These are phyloP conservation scores for Rhopalosiphum padi DNA, from an alignment of 1,140 invertebrate genomes.

Conservation along the genomic window DNA sequence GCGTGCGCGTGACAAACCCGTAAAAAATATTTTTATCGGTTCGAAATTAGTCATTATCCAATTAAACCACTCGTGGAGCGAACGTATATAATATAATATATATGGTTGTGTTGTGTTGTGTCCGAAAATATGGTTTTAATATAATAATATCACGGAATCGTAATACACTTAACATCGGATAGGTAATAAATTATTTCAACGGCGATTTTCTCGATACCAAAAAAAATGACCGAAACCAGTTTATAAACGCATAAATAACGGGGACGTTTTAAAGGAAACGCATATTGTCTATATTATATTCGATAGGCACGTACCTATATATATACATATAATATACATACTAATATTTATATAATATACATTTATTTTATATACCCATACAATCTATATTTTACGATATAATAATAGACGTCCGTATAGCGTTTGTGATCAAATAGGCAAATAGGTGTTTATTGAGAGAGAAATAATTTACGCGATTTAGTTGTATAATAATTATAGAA, in stretches of 20 bases:
- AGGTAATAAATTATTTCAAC: constrained; percentile 46
- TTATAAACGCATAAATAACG: constrained; percentile 28
- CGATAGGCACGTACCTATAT: background rate
- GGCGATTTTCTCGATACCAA: background rate
- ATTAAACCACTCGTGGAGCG: background rate
- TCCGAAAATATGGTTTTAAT: background rate
- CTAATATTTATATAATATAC: background rate
- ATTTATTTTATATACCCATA: background rate
- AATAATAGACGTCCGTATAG: background rate
- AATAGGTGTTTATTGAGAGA: background rate
- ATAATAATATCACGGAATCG: constrained; percentile 1
- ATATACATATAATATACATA: background rate
- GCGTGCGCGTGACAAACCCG: background rate
- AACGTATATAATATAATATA: background rate
- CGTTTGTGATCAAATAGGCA: background rate
- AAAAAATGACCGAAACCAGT: constrained; percentile 25
- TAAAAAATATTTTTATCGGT: background rate
- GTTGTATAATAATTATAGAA: background rate
- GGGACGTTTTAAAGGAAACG: background rate
- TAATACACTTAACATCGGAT: background rate
- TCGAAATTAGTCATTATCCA: constrained; percentile 31
- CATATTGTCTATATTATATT: constrained; percentile 5
- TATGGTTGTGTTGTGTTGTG: background rate
- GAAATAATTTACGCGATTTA: background rate
- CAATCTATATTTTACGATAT: constrained; percentile 2